phyloP scores from a whole-genome alignment of 1,140 invertebrate genomes.

The Apis dorsata region DNA sequence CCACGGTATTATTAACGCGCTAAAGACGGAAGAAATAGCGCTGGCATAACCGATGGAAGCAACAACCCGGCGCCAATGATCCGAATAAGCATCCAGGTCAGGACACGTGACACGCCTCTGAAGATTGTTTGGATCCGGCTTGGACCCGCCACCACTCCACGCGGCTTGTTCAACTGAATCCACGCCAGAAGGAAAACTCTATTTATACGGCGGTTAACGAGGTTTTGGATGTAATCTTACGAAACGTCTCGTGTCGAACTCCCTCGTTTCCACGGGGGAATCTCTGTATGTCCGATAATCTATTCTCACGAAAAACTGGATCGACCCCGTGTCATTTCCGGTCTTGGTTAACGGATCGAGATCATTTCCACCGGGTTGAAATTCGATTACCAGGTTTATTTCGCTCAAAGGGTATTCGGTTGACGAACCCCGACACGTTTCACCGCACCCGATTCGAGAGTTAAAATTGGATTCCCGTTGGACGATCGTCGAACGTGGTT shows the following conservation, averaged over 20 bases:
- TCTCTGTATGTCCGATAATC: background rate
- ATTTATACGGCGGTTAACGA: constrained; percentile 65
- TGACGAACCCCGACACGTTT: constrained; percentile 10
- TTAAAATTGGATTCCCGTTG: constrained; percentile 11
- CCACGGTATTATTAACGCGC: no score
- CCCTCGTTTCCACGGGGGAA: constrained; percentile 48
- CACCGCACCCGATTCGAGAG: background rate
- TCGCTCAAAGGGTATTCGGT: background rate
- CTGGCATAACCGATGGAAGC: background rate
- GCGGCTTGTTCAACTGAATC: constrained; percentile 58
- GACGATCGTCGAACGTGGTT: background rate
- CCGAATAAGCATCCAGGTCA: constrained; percentile 66
- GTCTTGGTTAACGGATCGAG: background rate
- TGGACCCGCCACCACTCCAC: constrained; percentile 20
- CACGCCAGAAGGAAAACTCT: constrained; percentile 52
- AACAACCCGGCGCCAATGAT: constrained; percentile 60
- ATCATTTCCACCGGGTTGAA: background rate
- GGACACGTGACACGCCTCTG: constrained; percentile 55
- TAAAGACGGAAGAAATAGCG: background rate
- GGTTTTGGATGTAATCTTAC: constrained; percentile 60
- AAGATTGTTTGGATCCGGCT: constrained; percentile 55
- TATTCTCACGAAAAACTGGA: background rate
- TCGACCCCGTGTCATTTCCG: background rate
- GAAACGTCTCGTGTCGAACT: constrained; percentile 52
- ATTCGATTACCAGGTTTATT: constrained; percentile 4